These are phyloP conservation scores for Dicerorhinus sumatrensis DNA, from an alignment of 2,113 vertebrate species.

Conservation along the genomic window DNA sequence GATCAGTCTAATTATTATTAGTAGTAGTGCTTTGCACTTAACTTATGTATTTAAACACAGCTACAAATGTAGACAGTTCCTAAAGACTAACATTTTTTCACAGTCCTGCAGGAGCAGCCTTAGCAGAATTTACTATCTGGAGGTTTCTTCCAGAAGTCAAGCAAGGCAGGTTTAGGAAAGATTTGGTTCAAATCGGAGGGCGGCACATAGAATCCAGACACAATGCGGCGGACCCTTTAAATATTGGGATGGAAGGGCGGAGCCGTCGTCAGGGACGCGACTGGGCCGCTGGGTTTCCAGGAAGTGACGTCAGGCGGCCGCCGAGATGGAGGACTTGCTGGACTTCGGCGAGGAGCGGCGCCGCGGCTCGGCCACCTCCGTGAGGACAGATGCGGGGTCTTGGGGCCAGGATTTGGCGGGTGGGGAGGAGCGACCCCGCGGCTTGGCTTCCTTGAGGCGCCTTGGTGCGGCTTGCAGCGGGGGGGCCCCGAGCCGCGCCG, in stretches of 20 bases:
- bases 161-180: not conserved
- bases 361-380: constrained; percentile 78
- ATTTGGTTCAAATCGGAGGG: not conserved
- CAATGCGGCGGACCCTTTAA: constrained; percentile 63
- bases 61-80: not conserved
- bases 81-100: constrained; percentile 2
- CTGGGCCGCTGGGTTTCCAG: constrained; percentile 73
- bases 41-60: not conserved
- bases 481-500: not conserved
- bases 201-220: not conserved
- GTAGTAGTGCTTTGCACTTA: not conserved
- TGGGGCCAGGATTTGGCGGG: not conserved
- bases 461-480: not conserved
- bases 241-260: constrained; percentile 57
- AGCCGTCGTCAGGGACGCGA: constrained; percentile 85
- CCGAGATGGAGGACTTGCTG: constrained; percentile 89
- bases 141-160: not conserved
- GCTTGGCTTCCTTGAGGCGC: not conserved
- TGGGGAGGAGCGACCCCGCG: not conserved
- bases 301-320: constrained; percentile 79
- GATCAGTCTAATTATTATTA: not conserved
- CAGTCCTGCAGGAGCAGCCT: not conserved
- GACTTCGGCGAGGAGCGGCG: constrained; percentile 84
- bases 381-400: constrained; percentile 61
- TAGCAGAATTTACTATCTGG: not conserved